These are phyloP conservation scores for Centrocercus urophasianus DNA, from an alignment of 2,113 vertebrate genomes.

Conservation along the genomic window DNA sequence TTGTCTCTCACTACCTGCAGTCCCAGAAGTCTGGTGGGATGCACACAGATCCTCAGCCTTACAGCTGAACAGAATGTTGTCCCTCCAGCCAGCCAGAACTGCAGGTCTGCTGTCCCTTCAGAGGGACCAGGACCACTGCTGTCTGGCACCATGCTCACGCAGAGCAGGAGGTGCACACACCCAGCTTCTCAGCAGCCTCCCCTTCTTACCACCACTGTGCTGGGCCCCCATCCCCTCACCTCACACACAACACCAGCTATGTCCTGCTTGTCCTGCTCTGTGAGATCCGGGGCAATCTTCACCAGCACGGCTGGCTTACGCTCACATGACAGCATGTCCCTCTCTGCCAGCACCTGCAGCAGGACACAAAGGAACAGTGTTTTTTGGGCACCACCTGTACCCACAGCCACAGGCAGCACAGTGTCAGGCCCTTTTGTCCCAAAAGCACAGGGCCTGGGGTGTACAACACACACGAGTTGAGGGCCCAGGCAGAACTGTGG, in stretches of 20 bases:
- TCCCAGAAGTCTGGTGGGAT: neutral
- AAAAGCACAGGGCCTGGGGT: neutral
- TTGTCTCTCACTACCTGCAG: neutral
- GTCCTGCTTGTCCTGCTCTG: conserved; percentile 86
- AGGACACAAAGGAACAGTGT: rapidly evolving
- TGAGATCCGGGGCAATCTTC: conserved; percentile 95
- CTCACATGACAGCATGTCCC: conserved; percentile 78
- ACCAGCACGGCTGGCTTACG: conserved; percentile 87
- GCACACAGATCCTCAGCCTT: rapidly evolving
- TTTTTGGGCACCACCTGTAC: neutral
- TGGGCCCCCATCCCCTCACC: conserved; percentile 66
- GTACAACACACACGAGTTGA: rapidly evolving
- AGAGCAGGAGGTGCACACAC: neutral
- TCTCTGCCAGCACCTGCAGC: conserved; percentile 87
- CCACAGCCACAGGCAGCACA: neutral
- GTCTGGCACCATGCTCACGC: rapidly evolving
- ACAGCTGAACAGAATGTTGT: neutral
- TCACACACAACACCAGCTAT: conserved; percentile 87
- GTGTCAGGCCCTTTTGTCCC: neutral
- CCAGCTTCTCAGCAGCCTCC: neutral
- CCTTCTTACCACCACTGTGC: neutral
- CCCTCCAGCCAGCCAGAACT: neutral
- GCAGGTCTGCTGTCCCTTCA: neutral
- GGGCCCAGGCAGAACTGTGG: neutral
- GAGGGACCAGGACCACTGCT: rapidly evolving